Percentiles rank a stretch among this genome's conserved stretches.
Evolutionary conservation across 2,113 vertebrate genomes (phyloP).

Genomic region (Vimba vimba): DNA sequence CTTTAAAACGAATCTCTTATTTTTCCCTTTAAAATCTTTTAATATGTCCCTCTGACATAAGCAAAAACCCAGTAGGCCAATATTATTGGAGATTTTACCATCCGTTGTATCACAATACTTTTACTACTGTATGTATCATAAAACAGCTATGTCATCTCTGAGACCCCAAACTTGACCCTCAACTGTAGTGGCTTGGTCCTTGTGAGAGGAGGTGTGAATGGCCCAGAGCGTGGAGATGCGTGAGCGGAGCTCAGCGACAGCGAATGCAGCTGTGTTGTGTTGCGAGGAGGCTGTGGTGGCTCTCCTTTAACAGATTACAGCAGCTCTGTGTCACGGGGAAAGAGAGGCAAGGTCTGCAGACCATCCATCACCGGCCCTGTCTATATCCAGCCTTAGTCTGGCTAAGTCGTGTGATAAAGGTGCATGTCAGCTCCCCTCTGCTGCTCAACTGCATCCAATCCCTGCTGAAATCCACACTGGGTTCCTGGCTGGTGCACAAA

Average conservation of each 20-base stretch:
- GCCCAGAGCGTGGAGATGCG: constrained; percentile 57
- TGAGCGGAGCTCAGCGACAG: constrained; percentile 64
- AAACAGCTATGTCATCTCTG: not conserved
- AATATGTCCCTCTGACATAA: not conserved
- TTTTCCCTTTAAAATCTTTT: not conserved
- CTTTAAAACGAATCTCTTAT: not conserved
- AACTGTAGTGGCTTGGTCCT: constrained; percentile 39
- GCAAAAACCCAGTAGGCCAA: not conserved
- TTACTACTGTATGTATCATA: too few species aligned
- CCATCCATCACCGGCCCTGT: constrained; percentile 75
- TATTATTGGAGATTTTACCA: not conserved
- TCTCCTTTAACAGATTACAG: constrained; percentile 76
- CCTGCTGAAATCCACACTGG: constrained; percentile 68
- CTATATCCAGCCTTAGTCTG: constrained; percentile 70
- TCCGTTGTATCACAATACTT: not conserved
- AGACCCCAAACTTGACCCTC: not conserved
- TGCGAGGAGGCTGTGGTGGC: constrained; percentile 68
- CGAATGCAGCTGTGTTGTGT: constrained; percentile 67
- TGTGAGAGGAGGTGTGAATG: constrained; percentile 46
- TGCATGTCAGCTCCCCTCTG: constrained; percentile 72
- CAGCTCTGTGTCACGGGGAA: constrained; percentile 72
- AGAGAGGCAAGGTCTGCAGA: constrained; percentile 69
- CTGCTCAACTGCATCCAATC: constrained; percentile 71
- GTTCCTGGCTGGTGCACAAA: constrained; percentile 54
- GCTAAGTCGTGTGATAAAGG: constrained; percentile 78